These are phyloP conservation scores for Cryptomyrus ogoouensis DNA, from an alignment of 2,113 vertebrate genomes.

Conservation along the genomic window DNA sequence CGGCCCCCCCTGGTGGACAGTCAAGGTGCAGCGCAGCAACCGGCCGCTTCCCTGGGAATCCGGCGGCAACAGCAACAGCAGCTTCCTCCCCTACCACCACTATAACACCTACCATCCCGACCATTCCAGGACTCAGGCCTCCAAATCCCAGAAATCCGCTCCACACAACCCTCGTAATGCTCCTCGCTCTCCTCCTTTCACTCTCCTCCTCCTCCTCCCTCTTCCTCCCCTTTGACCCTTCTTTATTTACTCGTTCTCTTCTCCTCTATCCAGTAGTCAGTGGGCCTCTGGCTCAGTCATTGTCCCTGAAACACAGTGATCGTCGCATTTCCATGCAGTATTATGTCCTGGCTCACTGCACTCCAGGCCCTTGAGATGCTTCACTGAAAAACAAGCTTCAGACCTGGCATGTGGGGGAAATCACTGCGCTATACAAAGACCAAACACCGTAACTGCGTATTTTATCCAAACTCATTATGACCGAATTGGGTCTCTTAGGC, in stretches of 20 bases:
- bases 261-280: conserved; percentile 34
- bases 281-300: conserved; percentile 22
- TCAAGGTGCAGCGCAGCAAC: conserved; percentile 90
- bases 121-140: conserved; percentile 67
- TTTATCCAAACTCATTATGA: not conserved
- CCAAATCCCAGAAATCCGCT: conserved; percentile 64
- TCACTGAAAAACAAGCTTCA: not conserved
- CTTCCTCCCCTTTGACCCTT: not conserved
- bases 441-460: not conserved
- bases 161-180: conserved; percentile 73
- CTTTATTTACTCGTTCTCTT: conserved; percentile 17
- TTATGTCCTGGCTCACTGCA: not conserved
- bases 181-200: conserved; percentile 33
- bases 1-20: conserved; percentile 58
- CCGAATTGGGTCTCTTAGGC: not conserved
- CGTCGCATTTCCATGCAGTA: not conserved
- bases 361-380: not conserved
- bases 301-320: conserved; percentile 29
- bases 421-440: not conserved
- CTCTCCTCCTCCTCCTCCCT: not conserved
- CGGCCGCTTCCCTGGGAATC: conserved; percentile 77
- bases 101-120: conserved; percentile 82
- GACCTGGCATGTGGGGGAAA: not conserved
- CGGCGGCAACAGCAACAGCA: conserved; percentile 71
- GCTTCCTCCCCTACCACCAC: conserved; percentile 75